Evolutionary conservation across 2,888 invertebrate genomes (phyloP), one percentile per base, ranked within the genome.

Genomic region (Dascillus cervinus): DNA sequence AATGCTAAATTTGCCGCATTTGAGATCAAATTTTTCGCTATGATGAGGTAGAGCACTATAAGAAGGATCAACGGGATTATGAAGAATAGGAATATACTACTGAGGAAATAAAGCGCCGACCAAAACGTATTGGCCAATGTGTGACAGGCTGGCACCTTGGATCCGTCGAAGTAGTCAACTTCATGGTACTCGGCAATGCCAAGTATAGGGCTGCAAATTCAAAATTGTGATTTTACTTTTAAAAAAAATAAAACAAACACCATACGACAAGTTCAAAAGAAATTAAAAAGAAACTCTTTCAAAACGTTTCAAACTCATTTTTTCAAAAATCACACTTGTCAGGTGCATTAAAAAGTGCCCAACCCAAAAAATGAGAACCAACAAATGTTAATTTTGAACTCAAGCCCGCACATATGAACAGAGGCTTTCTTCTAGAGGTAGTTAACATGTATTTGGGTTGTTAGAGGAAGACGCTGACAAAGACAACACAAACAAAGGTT

Each of bases 1-100:
- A 79, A 71, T 19, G 79, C 76, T 28, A 80, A 70, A 52, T 76
- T 77, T 24, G 79, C 73, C 3, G 70, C 72, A 46, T 77, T 73
- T 27, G 79, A 77, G 60, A 89, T 82, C 43, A 91, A 72, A 56
- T 85, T 85, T 56, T 79, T 79, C 27, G 88, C 86, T 53, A 91
- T 90, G 53, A 86, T 73, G 51, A 82, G 77, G 65, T 92, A 92
- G 30, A 91, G 72, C 26, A 81, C 71, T 43, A 89, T 70, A 24
- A 92, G 75, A 36, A 89, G 75, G 35, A 87, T 62, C 35, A 91
- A 70, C 22, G 92, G 92, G 31, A 87, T 59, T 42, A 84, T 65
- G 69, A 89, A 91, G 64, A 92, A 86, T 41, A 85, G 65, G 35
- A 80, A 72, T 53, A 85, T 83, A 59, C 79, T 75, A 66, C 82